phyloP scores from a whole-genome alignment of 2,888 invertebrate genomes.

The Nebria salina region DNA sequence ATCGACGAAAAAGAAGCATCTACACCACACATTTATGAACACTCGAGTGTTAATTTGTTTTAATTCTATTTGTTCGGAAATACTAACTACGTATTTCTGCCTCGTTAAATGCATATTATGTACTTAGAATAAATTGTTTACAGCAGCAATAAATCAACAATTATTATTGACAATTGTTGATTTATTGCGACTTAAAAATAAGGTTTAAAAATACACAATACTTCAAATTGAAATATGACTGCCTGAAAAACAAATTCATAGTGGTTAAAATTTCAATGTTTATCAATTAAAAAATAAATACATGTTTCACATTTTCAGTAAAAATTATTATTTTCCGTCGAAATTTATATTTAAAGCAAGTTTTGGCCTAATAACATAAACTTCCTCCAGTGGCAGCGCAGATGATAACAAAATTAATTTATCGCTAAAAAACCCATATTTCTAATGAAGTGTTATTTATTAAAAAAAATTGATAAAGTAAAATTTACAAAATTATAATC shows the following conservation, averaged over 20 bases:
- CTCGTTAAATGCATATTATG: neutral
- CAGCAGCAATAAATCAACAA: neutral
- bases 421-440: neutral
- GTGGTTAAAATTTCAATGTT: neutral
- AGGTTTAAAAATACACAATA: neutral
- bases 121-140: too few relatives aligned
- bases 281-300: too few relatives aligned
- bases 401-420: neutral
- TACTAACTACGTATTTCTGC: neutral
- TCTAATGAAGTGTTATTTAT: neutral
- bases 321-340: too few relatives aligned
- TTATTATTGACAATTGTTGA: neutral
- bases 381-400: too few relatives aligned
- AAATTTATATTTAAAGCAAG: too few relatives aligned
- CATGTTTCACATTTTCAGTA: too few relatives aligned
- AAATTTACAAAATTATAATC: conserved; percentile 13
- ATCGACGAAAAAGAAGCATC: neutral
- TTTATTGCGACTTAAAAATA: neutral
- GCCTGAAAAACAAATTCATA: neutral
- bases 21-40: neutral
- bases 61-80: neutral
- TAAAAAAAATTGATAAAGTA: conserved; percentile 12
- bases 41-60: neutral
- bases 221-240: neutral
- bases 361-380: too few relatives aligned